Evolutionary conservation across 2,888 invertebrate genomes (phyloP).

Genomic region (Drosophila monieri): DNA sequence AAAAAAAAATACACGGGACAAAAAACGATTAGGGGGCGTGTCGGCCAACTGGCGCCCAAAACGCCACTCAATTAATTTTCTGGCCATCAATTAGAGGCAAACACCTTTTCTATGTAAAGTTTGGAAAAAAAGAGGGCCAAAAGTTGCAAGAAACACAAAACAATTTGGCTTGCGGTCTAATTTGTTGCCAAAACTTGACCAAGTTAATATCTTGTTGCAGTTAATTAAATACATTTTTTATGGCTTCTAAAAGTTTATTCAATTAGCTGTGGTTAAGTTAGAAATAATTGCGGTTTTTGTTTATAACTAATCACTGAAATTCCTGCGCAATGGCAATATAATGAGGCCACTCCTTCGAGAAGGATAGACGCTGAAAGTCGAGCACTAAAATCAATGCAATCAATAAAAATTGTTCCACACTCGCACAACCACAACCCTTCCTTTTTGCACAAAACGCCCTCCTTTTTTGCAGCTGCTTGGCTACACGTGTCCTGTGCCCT

Average conservation of each 20-base stretch:
- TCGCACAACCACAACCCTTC: conserved; percentile 4
- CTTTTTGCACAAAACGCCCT: not conserved
- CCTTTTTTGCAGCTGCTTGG: conserved; percentile 36
- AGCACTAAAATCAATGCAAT: conserved; percentile 70
- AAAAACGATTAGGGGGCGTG: conserved; percentile 24
- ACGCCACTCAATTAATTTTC: conserved; percentile 62
- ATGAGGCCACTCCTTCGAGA: not conserved
- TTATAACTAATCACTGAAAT: not conserved
- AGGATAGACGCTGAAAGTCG: conserved; percentile 48
- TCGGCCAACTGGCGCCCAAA: conserved; percentile 25
- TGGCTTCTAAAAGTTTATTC: conserved; percentile 17
- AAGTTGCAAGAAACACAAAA: conserved; percentile 52
- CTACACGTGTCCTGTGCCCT: conserved; percentile 32
- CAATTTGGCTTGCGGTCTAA: conserved; percentile 45
- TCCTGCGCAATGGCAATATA: not conserved
- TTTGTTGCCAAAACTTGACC: conserved; percentile 37
- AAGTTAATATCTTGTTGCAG: conserved; percentile 37
- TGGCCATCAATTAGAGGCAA: conserved; percentile 54
- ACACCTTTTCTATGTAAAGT: conserved; percentile 70
- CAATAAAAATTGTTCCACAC: conserved; percentile 58
- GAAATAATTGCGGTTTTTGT: conserved; percentile 23
- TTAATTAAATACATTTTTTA: conserved; percentile 55
- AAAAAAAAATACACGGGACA: conserved; percentile 3
- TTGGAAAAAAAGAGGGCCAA: not conserved
- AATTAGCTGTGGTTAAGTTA: conserved; percentile 32